phyloP scores from a whole-genome alignment of 2,888 invertebrate genomes.

The Melitaea athalia region DNA sequence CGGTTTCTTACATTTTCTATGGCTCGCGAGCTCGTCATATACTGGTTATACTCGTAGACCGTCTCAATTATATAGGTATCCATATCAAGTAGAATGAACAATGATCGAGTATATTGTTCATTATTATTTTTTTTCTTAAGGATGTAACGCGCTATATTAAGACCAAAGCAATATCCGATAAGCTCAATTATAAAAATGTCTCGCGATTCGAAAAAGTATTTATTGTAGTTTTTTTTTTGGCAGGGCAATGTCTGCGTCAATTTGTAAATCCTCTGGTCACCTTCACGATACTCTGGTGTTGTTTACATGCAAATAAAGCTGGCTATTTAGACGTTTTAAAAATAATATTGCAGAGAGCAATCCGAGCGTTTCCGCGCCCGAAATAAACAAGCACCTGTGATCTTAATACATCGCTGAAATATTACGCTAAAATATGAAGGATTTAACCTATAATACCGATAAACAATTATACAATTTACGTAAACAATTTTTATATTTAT shows the following conservation, averaged over 20 bases:
- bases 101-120: conserved; percentile 20
- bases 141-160: conserved; percentile 4
- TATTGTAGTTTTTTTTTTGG: conserved; percentile 22
- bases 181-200: conserved; percentile 11
- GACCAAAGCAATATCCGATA: conserved; percentile 3
- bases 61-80: conserved; percentile 38
- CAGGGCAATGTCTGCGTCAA: conserved; percentile 24
- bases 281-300: conserved; percentile 30
- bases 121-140: conserved; percentile 9
- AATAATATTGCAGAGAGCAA: conserved; percentile 29
- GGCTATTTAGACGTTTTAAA: conserved; percentile 26
- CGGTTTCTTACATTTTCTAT: conserved; percentile 21
- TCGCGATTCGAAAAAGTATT: neutral
- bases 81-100: conserved; percentile 32
- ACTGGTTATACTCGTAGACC: conserved; percentile 24
- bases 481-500: conserved; percentile 4
- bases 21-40: conserved; percentile 25
- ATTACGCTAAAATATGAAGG: conserved; percentile 13
- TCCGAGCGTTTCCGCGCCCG: conserved; percentile 29
- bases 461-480: neutral
- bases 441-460: neutral
- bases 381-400: conserved; percentile 37
- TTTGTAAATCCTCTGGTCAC: conserved; percentile 34
- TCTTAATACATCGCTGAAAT: conserved; percentile 30
- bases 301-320: conserved; percentile 30